Evolutionary conservation across 2,888 invertebrate genomes (phyloP).

Genomic region (Cheilosia scutellata): DNA sequence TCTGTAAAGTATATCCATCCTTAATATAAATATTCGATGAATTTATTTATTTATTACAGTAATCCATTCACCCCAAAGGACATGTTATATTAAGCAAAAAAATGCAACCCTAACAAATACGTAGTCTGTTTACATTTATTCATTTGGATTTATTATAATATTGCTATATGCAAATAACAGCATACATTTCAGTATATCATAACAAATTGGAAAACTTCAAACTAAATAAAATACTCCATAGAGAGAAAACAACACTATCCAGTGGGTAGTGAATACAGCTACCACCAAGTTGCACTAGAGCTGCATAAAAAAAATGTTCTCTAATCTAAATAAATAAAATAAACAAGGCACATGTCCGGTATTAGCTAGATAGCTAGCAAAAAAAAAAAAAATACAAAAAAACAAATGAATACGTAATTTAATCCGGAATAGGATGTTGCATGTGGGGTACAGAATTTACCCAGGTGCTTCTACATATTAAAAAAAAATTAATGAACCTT

Average conservation of each 20-base stretch:
- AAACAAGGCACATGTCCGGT: slow-evolving; percentile 64
- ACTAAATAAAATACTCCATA: slow-evolving; percentile 15
- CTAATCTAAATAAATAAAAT: slow-evolving; percentile 58
- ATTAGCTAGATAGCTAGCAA: slow-evolving; percentile 36
- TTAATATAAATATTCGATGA: neutral
- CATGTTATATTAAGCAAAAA: neutral
- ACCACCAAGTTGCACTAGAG: neutral
- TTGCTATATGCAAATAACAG: slow-evolving; percentile 44
- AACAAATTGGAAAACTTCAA: slow-evolving; percentile 26
- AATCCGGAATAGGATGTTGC: slow-evolving; percentile 36
- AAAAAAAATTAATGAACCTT: neutral
- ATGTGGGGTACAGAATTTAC: slow-evolving; percentile 4
- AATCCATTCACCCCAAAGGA: slow-evolving; percentile 9
- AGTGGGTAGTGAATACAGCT: neutral
- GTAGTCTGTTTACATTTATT: slow-evolving; percentile 42
- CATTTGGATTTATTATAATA: slow-evolving; percentile 36
- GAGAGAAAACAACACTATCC: slow-evolving; percentile 22
- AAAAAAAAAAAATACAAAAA: slow-evolving; percentile 18
- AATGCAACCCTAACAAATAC: slow-evolving; percentile 7
- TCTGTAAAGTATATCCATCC: neutral
- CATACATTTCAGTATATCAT: slow-evolving; percentile 44
- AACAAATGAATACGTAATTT: slow-evolving; percentile 29
- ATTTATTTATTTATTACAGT: neutral
- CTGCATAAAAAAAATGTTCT: neutral
- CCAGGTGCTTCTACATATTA: slow-evolving; percentile 3